phyloP scores from a whole-genome alignment of 2,797 vertebrate species.

The Diglossa cyanea region DNA sequence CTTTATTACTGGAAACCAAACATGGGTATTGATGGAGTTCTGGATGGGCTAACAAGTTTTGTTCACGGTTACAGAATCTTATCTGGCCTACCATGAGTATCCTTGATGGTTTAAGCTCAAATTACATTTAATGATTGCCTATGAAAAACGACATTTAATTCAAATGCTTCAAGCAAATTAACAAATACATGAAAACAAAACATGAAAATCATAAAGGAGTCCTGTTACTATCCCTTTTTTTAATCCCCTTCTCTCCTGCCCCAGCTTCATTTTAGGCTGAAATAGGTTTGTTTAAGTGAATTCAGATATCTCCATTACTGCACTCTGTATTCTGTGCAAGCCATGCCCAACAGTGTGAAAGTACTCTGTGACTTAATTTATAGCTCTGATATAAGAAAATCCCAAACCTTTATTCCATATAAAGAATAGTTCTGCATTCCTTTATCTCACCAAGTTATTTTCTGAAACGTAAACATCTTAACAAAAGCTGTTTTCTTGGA shows the following conservation, averaged over 20 bases:
- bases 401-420: not conserved
- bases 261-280: not conserved
- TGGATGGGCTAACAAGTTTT: not conserved
- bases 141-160: not conserved
- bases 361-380: not conserved
- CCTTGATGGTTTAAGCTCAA: not conserved
- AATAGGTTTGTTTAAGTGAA: not conserved
- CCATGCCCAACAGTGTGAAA: not conserved
- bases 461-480: not conserved
- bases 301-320: not conserved
- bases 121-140: not conserved
- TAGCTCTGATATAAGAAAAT: not conserved
- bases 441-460: not conserved
- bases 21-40: not conserved
- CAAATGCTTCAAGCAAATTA: not conserved
- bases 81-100: not conserved
- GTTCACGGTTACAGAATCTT: not conserved
- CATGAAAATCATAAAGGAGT: not conserved
- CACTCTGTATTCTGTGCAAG: not conserved
- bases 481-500: not conserved
- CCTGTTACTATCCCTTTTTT: not conserved
- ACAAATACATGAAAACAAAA: not conserved
- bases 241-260: not conserved
- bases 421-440: not conserved
- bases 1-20: not conserved